Conservation (phyloP, 53 echinoderm and acorn worm species). For the Patiria pectinifera region DNA sequence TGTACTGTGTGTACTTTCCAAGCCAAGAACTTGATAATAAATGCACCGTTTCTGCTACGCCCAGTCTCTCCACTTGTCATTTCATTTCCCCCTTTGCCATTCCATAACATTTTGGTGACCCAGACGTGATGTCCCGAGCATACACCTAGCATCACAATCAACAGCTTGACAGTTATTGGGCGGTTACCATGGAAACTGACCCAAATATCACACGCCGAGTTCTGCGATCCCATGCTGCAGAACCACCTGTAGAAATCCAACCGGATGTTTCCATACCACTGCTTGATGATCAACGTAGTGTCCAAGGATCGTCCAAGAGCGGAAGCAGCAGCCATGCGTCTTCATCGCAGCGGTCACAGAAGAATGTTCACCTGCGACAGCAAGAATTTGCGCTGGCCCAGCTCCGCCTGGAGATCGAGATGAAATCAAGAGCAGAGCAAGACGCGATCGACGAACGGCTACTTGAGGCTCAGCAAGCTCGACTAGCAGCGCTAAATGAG, state of each 20-base stretch:
- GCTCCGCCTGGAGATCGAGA: constrained; percentile 8
- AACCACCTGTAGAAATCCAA: not conserved
- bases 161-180: too few species aligned
- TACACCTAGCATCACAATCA: too few species aligned
- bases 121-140: too few species aligned
- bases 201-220: constrained; percentile 5
- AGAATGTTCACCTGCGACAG: not conserved
- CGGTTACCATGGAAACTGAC: too few species aligned
- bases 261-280: not conserved
- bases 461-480: too few species aligned
- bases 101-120: too few species aligned
- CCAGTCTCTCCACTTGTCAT: too few species aligned
- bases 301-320: not conserved
- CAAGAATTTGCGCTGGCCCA: not conserved
- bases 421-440: constrained; percentile 11
- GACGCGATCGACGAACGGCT: not conserved
- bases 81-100: too few species aligned
- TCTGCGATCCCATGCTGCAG: constrained; percentile 22
- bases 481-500: too few species aligned
- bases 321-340: not conserved
- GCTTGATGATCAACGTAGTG: not conserved
- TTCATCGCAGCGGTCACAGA: constrained; percentile 1
- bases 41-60: too few species aligned
- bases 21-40: too few species aligned
- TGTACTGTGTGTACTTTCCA: too few species aligned